These are phyloP conservation scores for Premnoplex brunnescens DNA, from an alignment of 2,797 vertebrate genomes.

Conservation along the genomic window DNA sequence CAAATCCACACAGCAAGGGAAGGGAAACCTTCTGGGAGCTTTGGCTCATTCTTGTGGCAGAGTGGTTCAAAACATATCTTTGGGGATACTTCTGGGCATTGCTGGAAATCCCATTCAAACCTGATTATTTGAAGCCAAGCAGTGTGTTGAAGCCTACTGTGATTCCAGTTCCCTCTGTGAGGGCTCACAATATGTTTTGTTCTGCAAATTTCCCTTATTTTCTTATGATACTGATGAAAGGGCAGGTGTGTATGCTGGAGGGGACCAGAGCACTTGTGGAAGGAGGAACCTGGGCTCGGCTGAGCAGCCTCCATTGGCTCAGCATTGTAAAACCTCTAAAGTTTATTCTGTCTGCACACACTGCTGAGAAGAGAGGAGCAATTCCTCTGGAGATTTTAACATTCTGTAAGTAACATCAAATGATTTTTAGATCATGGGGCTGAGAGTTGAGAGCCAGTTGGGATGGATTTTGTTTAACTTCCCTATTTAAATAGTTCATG, in stretches of 20 bases:
- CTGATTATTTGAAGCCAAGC: not conserved
- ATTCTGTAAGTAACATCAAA: not conserved
- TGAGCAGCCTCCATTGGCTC: not conserved
- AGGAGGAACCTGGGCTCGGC: not conserved
- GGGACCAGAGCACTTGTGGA: not conserved
- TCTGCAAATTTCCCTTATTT: not conserved
- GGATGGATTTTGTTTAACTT: slow-evolving; percentile 32
- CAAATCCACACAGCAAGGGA: not conserved
- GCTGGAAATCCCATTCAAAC: not conserved
- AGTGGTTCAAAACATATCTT: not conserved
- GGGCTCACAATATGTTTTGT: not conserved
- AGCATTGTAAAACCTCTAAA: not conserved
- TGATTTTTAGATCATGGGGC: not conserved
- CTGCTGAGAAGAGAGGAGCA: not conserved
- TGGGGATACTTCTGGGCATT: not conserved
- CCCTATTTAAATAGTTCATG: not conserved
- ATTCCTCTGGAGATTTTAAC: not conserved
- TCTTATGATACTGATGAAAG: not conserved
- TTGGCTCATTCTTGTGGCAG: not conserved
- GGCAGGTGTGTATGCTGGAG: not conserved
- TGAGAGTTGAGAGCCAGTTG: not conserved
- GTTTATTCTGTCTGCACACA: not conserved
- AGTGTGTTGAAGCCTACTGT: not conserved
- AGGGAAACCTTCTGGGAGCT: not conserved
- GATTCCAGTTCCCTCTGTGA: not conserved